Evolutionary conservation across 2,888 invertebrate genomes (phyloP).

Genomic region (Pachymerium ferrugineum): DNA sequence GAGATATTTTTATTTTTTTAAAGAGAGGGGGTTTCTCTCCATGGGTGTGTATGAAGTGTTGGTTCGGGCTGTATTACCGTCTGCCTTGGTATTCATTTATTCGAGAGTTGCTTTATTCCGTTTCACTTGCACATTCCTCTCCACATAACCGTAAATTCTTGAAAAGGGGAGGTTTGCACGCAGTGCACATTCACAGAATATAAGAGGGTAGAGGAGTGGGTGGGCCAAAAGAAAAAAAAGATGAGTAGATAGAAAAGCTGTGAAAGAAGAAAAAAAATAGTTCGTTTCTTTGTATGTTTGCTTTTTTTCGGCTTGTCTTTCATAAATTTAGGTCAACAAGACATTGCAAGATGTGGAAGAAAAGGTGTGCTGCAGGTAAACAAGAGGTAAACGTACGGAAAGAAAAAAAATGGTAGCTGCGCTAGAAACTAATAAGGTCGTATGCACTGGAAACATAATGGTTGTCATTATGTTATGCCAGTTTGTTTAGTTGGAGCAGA

Average conservation of each 20-base stretch:
- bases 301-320: not conserved
- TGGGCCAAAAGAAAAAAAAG: not conserved
- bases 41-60: slow-evolving; percentile 5
- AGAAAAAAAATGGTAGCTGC: not conserved
- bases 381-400: not conserved
- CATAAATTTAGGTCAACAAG: slow-evolving; percentile 2
- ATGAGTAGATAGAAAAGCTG: not conserved
- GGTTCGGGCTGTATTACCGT: not conserved
- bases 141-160: slow-evolving; percentile 13
- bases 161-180: slow-evolving; percentile 8
- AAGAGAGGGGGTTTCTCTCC: no score
- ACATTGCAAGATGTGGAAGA: no score
- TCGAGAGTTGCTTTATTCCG: slow-evolving; percentile 9
- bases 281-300: not conserved
- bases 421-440: no score
- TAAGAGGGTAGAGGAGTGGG: not conserved
- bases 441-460: no score
- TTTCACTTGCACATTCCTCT: slow-evolving; percentile 8
- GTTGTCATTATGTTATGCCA: no score
- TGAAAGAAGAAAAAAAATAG: no score
- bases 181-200: not conserved
- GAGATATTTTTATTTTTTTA: no score
- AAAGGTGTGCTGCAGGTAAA: not conserved
- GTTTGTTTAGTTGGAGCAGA: no score
- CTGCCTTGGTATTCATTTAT: slow-evolving; percentile 8